Conservation (phyloP, 2,888 invertebrate genomes). For the Tiliacea aurago region DNA sequence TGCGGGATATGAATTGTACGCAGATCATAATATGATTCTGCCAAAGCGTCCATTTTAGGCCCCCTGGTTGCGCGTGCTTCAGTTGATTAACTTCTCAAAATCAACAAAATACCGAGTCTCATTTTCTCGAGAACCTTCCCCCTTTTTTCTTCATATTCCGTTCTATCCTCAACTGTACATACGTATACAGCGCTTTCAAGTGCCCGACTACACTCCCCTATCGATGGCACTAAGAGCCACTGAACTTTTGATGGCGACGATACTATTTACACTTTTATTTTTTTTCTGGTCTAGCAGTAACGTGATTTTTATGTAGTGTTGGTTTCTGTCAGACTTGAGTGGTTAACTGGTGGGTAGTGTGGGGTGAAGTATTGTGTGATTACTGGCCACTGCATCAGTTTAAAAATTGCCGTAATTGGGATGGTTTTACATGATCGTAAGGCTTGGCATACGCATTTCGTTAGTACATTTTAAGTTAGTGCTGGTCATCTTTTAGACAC, state of each 20-base stretch:
- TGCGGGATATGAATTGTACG: too few relatives aligned
- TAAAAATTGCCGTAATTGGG: neutral
- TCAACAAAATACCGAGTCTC: neutral
- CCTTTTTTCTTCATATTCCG: neutral
- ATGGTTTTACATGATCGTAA: neutral
- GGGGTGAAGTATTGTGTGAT: neutral
- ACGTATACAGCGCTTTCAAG: slow-evolving; percentile 64
- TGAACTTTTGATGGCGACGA: slow-evolving; percentile 75
- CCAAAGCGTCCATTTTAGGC: too few relatives aligned
- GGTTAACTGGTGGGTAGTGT: neutral
- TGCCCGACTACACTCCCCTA: slow-evolving; percentile 65
- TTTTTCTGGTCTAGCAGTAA: slow-evolving; percentile 47
- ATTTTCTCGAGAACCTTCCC: neutral
- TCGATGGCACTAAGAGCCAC: slow-evolving; percentile 72
- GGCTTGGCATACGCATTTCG: neutral
- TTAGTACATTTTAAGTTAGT: neutral
- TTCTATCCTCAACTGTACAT: slow-evolving; percentile 52
- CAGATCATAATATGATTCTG: too few relatives aligned
- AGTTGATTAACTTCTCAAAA: neutral
- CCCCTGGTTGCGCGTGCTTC: too few relatives aligned
- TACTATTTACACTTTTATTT: slow-evolving; percentile 71
- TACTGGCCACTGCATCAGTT: neutral
- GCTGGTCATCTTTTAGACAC: neutral
- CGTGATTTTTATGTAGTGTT: slow-evolving; percentile 62
- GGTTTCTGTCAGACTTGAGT: slow-evolving; percentile 33